Conservation (phyloP, 1,140 invertebrate genomes). For the Trachymyrmex cornetzi region DNA sequence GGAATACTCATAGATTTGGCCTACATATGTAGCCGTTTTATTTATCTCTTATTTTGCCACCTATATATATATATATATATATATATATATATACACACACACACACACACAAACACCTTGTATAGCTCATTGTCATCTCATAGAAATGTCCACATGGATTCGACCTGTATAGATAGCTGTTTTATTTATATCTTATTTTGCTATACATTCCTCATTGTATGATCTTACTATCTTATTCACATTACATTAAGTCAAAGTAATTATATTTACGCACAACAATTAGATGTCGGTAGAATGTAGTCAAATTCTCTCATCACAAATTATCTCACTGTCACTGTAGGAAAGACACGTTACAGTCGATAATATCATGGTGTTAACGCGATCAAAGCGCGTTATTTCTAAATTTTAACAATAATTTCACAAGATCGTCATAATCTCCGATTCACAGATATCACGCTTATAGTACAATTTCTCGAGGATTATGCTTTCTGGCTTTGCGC, state of each 20-base stretch:
- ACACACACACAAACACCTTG: slow-evolving; percentile 25
- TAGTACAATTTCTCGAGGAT: slow-evolving; percentile 57
- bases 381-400: not conserved
- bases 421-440: slow-evolving; percentile 24
- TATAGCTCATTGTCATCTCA: slow-evolving; percentile 16
- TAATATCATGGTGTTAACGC: not conserved
- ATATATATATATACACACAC: too few relatives aligned
- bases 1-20: slow-evolving; percentile 16
- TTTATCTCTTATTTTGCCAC: slow-evolving; percentile 67
- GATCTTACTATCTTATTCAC: slow-evolving; percentile 22
- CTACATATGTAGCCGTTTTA: slow-evolving; percentile 42
- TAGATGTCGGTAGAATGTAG: not conserved
- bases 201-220: slow-evolving; percentile 6
- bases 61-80: too few relatives aligned
- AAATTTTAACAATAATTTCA: slow-evolving; percentile 27
- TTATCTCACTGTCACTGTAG: not conserved
- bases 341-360: slow-evolving; percentile 4
- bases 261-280: slow-evolving; percentile 41
- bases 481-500: slow-evolving; percentile 68
- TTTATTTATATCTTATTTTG: slow-evolving; percentile 67
- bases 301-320: not conserved
- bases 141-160: not conserved
- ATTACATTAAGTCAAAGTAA: slow-evolving; percentile 11
- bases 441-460: slow-evolving; percentile 55
- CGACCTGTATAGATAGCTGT: slow-evolving; percentile 35